Evolutionary conservation across 2,888 invertebrate species (phyloP), one percentile per base, ranked within the genome.

Genomic region (Trypoxylon attenuatum): DNA sequence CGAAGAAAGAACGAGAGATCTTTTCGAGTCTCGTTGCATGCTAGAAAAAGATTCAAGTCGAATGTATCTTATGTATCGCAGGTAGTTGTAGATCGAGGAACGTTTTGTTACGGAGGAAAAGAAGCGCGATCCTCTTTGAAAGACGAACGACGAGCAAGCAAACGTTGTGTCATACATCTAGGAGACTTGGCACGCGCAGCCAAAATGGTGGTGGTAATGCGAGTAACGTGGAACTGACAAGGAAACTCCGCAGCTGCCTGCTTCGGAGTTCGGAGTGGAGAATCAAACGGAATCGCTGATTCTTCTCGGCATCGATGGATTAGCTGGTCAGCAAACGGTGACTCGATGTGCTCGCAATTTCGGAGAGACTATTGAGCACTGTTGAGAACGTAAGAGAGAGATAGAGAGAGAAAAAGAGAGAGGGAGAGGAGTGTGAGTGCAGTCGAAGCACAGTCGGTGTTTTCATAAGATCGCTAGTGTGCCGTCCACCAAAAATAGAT

Each of bases 401-500:
- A 33, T 4, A 6, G 33, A 29, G 29, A 29, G 29, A 29, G 29
- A 8, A 13, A 29, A 13, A 29, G 29, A 3, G 29, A 3, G 27
- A 1, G 27, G 1, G 27, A n/a, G n/a, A n/a, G n/a, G n/a, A n/a
- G n/a, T n/a, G 6, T 27, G 27, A 27, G 4, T 3, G 27, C n/a
- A n/a, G n/a, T n/a, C n/a, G n/a, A n/a, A n/a, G 33, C 10, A 58
- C 38, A 43, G 42, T 67, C 56, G 67, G 58, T 21, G 38, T 46
- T 42, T 60, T 51, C 56, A 63, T 42, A 53, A 50, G 68, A 71
- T 65, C 43, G 52, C 57, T 69, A 69, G 55, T 72, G 46, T 42
- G 58, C 61, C 65, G 72, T 72, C 71, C n/a, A n/a, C n/a, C 73
- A 76, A 80, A 82, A 82, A 82, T 82, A 82, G 82, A 82, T 75